phyloP scores from a whole-genome alignment of 2,888 invertebrate genomes.

The Agrochola lota region DNA sequence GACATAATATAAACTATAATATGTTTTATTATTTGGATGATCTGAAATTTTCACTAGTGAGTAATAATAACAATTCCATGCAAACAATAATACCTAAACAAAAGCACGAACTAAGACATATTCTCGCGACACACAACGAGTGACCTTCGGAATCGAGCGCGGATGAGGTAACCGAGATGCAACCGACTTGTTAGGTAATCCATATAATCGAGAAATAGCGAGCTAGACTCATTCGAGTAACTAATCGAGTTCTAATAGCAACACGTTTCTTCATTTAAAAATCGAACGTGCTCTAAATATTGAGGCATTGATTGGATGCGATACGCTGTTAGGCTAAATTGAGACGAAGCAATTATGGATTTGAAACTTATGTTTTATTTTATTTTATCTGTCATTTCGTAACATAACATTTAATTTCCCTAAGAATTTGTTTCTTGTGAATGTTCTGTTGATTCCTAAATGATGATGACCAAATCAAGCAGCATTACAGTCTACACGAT shows the following conservation, averaged over 20 bases:
- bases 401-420: not conserved
- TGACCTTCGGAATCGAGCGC: constrained; percentile 71
- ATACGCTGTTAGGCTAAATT: constrained; percentile 45
- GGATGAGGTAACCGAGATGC: constrained; percentile 77
- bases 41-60: not conserved
- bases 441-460: constrained; percentile 7
- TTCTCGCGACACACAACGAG: constrained; percentile 43
- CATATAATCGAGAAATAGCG: constrained; percentile 67
- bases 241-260: constrained; percentile 62
- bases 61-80: not conserved
- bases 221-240: constrained; percentile 68
- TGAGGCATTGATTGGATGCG: constrained; percentile 51
- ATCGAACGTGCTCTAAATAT: constrained; percentile 56
- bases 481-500: not conserved
- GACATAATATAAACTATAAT: not conserved
- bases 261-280: constrained; percentile 59
- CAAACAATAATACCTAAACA: constrained; percentile 20
- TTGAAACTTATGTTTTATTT: not conserved
- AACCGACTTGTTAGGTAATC: constrained; percentile 76
- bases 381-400: constrained; percentile 8
- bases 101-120: constrained; percentile 34
- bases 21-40: not conserved
- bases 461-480: constrained; percentile 17
- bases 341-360: constrained; percentile 48
- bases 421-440: constrained; percentile 1